These are phyloP conservation scores for Bufo bufo DNA, from an alignment of 2,113 vertebrate species.

Conservation along the genomic window DNA sequence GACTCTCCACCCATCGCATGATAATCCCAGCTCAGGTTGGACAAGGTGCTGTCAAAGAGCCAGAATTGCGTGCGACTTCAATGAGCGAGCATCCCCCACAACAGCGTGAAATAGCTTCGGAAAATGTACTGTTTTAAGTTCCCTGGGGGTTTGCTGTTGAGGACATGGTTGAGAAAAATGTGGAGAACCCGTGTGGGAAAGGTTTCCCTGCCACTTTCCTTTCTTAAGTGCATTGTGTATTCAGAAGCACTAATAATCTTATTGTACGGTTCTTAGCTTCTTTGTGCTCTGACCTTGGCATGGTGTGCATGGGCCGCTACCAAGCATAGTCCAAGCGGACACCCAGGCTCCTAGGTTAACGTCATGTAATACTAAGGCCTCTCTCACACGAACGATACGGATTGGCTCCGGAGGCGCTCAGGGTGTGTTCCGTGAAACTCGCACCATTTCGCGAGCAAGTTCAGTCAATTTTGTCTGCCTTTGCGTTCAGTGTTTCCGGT, in stretches of 20 bases:
- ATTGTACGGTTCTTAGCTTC: conserved; percentile 15
- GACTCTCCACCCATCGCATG: conserved; percentile 54
- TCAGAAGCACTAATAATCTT: background rate
- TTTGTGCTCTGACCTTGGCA: conserved; percentile 32
- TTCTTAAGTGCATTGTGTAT: conserved; percentile 10
- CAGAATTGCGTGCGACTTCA: conserved; percentile 50
- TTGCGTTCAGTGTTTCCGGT: too few relatives aligned
- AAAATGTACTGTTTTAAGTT: conserved; percentile 44
- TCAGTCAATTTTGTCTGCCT: too few relatives aligned
- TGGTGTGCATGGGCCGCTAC: background rate
- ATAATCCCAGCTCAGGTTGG: conserved; percentile 46
- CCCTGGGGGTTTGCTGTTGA: conserved; percentile 17
- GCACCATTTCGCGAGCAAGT: too few relatives aligned
- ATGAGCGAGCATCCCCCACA: conserved; percentile 8
- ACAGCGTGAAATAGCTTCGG: conserved; percentile 29
- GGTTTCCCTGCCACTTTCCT: conserved; percentile 31
- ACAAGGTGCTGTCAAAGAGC: conserved; percentile 33
- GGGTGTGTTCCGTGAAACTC: too few relatives aligned
- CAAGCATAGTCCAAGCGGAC: background rate
- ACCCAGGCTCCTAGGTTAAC: background rate
- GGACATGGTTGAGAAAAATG: conserved; percentile 32
- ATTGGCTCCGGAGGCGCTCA: too few relatives aligned
- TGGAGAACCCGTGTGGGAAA: conserved; percentile 43
- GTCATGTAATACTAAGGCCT: background rate
- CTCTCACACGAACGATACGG: too few relatives aligned